Percentiles rank a stretch among this genome's conserved stretches.
These are phyloP conservation scores for Paraescarpia echinospica DNA, from an alignment of 1,140 invertebrate species.

Conservation along the genomic window DNA sequence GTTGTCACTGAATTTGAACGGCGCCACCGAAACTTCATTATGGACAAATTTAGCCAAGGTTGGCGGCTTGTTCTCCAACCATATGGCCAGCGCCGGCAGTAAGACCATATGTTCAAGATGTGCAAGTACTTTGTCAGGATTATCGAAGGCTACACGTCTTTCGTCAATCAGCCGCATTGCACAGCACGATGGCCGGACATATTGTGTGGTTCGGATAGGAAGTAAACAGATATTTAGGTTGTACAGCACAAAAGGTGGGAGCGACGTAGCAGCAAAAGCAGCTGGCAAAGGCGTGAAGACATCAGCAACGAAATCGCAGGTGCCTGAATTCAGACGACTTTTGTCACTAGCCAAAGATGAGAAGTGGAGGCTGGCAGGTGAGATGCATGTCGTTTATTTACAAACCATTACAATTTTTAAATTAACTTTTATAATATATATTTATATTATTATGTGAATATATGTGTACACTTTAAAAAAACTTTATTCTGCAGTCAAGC, in stretches of 20 bases:
- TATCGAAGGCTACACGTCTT: background rate
- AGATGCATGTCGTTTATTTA: too few species aligned
- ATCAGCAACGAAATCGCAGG: conserved; percentile 3
- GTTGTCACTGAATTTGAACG: background rate
- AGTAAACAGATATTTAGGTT: background rate
- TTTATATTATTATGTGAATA: background rate
- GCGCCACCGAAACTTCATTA: background rate
- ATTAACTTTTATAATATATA: too few species aligned
- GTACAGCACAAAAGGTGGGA: conserved; percentile 3
- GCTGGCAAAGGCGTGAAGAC: background rate
- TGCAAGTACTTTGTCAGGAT: background rate
- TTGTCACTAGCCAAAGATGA: conserved; percentile 47
- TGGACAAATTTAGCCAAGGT: background rate
- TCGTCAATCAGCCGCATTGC: conserved; percentile 3
- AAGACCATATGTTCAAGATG: conserved; percentile 1
- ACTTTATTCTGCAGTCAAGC: background rate
- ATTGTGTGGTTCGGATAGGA: background rate
- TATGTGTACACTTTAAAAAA: background rate
- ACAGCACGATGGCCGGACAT: background rate
- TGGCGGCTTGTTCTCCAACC: background rate
- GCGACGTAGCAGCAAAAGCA: background rate
- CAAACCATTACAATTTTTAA: too few species aligned
- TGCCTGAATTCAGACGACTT: conserved; percentile 32
- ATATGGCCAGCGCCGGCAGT: background rate
- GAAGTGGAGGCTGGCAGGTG: conserved; percentile 43